Base-by-base conservation (phyloP, 2,113 vertebrate species). In the Opisthocomus hoazin region DNA sequence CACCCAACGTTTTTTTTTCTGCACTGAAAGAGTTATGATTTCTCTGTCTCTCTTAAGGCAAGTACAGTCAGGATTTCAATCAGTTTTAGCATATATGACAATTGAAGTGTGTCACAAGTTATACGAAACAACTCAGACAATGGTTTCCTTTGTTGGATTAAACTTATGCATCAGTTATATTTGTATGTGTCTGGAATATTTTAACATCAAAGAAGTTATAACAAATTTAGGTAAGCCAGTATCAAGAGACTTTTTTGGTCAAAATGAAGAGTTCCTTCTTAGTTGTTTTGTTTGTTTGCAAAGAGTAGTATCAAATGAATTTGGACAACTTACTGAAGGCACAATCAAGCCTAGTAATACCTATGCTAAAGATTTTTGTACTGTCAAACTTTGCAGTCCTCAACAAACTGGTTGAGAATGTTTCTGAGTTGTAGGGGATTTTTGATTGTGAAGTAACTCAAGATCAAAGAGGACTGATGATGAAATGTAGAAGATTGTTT, bases 21-120 rank as follows among this genome's bases (percentile, higher is more conserved):
- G n/a, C 17, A 27, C 57, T 91, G n/a, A 90, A 88, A 86, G 45
- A 66, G 51, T 81, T 71, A 79, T 78, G 46, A 61, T 93, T 86
- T 95, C 66, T 97, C 37, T 70, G 37, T 57, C 37, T 84, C 58
- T 93, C 66, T 83, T 45, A 92, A 96, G 95, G 60, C 92, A 97
- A 94, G 89, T 91, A 78, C 81, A 87, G 84, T 93, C 93, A 96
- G 68, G 90, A 90, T 91, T 96, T 71, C 88, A 88, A 91, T 97
- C 95, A 93, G 5, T 75, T 66, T 93, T 76, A 82, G 65, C 36
- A n/a, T 84, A 51, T 13, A 63, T 84, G 54, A 86, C 70, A 93
- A 95, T 9, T 78, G 73, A 93, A 96, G 61, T 82, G 64, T 79
- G 37, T 19, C 63, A 39, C 2, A 1, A 94, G 43, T 75, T 74